Base-by-base conservation (phyloP, 2,797 vertebrate species). In the Halcyon chelicuti region DNA sequence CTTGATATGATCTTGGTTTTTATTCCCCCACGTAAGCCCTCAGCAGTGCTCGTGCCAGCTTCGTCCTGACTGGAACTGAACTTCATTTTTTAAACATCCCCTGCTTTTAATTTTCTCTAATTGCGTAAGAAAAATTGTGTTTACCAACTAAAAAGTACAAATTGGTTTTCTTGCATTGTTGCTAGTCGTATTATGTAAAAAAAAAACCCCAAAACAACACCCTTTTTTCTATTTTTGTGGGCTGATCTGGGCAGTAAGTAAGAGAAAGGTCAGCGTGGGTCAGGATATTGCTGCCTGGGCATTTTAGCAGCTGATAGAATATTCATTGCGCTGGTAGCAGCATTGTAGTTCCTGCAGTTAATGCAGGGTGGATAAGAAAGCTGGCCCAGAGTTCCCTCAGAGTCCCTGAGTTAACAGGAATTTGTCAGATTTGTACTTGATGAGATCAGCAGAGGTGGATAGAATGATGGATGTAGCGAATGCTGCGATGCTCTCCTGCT, bases 81-180 rank as follows among this genome's bases (percentile, higher is more conserved):
- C 63, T 92, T 63, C 19, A 26, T 62, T 23, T 28, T 12, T 85
- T 67, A 54, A 31, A 39, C 54, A 25, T 58, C 12, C 52, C 40
- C 16, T 15, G 15, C 14, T 84, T 44, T 49, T 65, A 15, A 55
- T 75, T 78, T 76, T 35, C 19, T 77, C 5, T 14, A 44, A 46
- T 78, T 86, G 26, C 2, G 0, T 26, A 28, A 44, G 35, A 1
- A 21, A 84, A 80, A 8, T 0, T 0, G 6, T 23, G 6, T 70
- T 83, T 74, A 49, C 5, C 4, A 40, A 66, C 31, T 67, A 9
- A 75, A 67, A 73, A 57, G 20, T 11, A 52, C 33, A 54, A 73
- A 80, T 10, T 1, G 21, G 2, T 28, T 72, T 86, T 60, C 39
- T 86, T 54, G 54, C 11, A 21, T 0, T 33, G 39, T 51, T 96